A percentile compares a stretch with the other conserved stretches of the same genome.
These are phyloP conservation scores for Syritta pipiens DNA, from an alignment of 2,888 invertebrate species.

Conservation along the genomic window DNA sequence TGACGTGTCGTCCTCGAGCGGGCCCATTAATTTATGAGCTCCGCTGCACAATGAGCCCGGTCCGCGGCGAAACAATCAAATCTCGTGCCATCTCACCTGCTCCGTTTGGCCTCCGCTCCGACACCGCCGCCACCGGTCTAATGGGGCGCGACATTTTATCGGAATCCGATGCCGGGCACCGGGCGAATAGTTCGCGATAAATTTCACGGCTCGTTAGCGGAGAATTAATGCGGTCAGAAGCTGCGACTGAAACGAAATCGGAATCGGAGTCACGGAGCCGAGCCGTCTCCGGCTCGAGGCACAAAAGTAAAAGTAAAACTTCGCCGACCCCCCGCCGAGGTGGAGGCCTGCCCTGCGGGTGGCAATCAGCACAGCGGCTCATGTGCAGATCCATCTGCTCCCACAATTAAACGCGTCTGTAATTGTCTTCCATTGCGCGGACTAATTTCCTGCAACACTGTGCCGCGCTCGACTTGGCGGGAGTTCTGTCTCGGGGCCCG, in stretches of 20 bases:
- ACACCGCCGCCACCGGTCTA: constrained; percentile 25
- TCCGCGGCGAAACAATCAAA: constrained; percentile 63
- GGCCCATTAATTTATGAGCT: constrained; percentile 60
- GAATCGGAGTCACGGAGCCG: too few species aligned
- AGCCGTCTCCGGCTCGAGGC: constrained; percentile 25
- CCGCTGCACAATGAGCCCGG: constrained; percentile 60
- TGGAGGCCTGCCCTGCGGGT: constrained; percentile 7
- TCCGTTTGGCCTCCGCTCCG: not conserved
- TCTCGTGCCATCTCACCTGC: constrained; percentile 48
- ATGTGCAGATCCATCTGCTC: constrained; percentile 45
- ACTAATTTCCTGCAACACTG: constrained; percentile 36
- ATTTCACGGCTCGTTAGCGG: constrained; percentile 67
- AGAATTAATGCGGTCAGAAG: constrained; percentile 56
- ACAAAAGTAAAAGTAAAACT: constrained; percentile 64
- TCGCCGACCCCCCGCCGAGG: constrained; percentile 10
- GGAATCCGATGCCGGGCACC: not conserved
- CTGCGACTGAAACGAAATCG: constrained; percentile 7
- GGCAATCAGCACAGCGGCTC: constrained; percentile 52
- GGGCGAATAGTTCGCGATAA: constrained; percentile 50
- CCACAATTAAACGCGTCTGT: constrained; percentile 57
- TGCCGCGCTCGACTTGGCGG: constrained; percentile 14
- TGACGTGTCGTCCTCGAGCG: constrained; percentile 36
- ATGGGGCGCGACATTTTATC: constrained; percentile 55
- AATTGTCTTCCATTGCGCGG: constrained; percentile 44
- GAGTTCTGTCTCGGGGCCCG: constrained; percentile 5